phyloP scores from a whole-genome alignment of 2,888 invertebrate species.

The Eupeodes luniger region DNA sequence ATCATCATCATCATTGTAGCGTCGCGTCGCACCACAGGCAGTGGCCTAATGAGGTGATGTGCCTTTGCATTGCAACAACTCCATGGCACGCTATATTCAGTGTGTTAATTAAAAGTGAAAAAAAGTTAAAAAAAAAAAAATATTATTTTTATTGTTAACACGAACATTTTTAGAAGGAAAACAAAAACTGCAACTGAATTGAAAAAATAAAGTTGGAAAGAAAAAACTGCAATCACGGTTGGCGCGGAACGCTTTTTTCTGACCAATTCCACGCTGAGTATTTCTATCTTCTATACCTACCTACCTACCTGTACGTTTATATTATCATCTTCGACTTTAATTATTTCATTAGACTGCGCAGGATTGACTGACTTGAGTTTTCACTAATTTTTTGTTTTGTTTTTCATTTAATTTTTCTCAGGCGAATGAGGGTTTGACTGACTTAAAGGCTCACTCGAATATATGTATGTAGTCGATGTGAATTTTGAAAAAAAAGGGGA shows the following conservation, averaged over 20 bases:
- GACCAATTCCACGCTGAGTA: conserved; percentile 56
- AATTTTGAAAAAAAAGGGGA: conserved; percentile 43
- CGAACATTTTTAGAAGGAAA: conserved; percentile 70
- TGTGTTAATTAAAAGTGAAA: conserved; percentile 74
- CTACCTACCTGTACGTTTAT: background rate
- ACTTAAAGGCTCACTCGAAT: conserved; percentile 15
- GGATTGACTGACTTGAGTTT: conserved; percentile 33
- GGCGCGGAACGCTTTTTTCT: conserved; percentile 66
- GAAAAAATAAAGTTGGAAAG: conserved; percentile 6
- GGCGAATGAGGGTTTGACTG: conserved; percentile 30
- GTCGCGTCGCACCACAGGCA: conserved; percentile 24
- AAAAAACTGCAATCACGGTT: conserved; percentile 71
- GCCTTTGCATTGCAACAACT: conserved; percentile 51
- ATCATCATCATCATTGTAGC: background rate
- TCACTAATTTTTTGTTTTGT: conserved; percentile 25
- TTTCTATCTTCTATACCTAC: background rate
- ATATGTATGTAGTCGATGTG: conserved; percentile 31
- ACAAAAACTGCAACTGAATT: conserved; percentile 71
- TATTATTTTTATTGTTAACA: conserved; percentile 71
- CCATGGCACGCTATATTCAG: conserved; percentile 69
- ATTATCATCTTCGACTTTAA: conserved; percentile 62
- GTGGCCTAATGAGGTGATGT: conserved; percentile 70
- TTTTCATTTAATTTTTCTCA: conserved; percentile 32
- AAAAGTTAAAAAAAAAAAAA: conserved; percentile 41
- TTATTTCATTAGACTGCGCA: conserved; percentile 68